Conservation (phyloP, 2,113 vertebrate species). For the Anhinga rufa region DNA sequence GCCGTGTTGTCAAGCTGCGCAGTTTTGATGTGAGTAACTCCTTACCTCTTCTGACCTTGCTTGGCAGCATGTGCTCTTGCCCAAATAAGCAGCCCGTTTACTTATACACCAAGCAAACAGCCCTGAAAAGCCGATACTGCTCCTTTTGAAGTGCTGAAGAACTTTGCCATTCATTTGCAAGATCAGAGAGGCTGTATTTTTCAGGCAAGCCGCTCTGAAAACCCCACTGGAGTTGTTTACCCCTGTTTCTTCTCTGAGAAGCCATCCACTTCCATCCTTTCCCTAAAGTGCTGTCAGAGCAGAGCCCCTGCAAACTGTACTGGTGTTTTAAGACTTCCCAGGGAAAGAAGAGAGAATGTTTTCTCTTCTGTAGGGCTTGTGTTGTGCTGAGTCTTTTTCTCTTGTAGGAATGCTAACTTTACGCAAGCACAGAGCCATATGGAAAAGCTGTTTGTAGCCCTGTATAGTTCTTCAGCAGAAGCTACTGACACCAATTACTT, state of each 20-base stretch:
- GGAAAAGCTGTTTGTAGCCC: neutral
- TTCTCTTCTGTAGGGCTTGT: neutral
- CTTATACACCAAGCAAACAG: neutral
- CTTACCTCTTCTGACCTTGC: neutral
- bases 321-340: neutral
- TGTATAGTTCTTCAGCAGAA: neutral
- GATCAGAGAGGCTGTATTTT: neutral
- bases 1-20: neutral
- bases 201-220: neutral
- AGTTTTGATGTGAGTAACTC: neutral
- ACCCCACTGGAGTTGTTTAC: neutral
- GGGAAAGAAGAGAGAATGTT: neutral
- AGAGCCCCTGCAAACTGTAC: neutral
- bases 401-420: neutral
- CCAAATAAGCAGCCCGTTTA: neutral
- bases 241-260: neutral
- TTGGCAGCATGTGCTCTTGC: neutral
- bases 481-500: neutral
- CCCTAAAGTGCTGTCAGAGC: neutral
- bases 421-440: neutral
- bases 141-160: neutral
- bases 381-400: neutral
- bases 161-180: constrained; percentile 10
- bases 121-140: neutral
- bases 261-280: neutral